phyloP scores from a whole-genome alignment of 2,888 invertebrate species.

The Neelides folsomi region DNA sequence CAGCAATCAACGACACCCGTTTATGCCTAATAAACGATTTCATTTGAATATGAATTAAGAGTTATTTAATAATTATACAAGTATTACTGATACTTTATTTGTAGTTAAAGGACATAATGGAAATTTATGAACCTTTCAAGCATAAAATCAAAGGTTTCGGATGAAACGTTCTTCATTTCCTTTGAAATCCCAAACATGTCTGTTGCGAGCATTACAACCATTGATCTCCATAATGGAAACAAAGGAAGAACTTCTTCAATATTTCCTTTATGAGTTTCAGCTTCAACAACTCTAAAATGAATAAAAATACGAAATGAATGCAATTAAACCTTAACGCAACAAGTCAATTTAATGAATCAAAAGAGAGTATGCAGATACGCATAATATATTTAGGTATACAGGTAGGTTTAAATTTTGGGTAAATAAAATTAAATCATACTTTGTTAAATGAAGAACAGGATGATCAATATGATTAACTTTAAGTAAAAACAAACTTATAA shows the following conservation, averaged over 20 bases:
- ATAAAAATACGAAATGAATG: too few relatives aligned
- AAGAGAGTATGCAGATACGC: too few relatives aligned
- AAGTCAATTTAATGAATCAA: too few relatives aligned
- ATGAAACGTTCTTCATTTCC: constrained; percentile 4
- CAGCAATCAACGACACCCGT: constrained; percentile 8
- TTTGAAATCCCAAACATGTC: constrained; percentile 11
- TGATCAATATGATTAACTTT: constrained; percentile 12
- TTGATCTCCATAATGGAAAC: constrained; percentile 9
- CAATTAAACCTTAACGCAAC: too few relatives aligned
- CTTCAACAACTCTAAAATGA: constrained; percentile 7
- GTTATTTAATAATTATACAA: too few relatives aligned
- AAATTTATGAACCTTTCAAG: too few relatives aligned
- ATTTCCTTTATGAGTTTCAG: constrained; percentile 5
- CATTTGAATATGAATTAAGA: too few relatives aligned
- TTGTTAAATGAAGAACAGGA: constrained; percentile 10
- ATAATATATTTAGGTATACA: too few relatives aligned
- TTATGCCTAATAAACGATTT: constrained; percentile 7
- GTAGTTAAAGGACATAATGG: too few relatives aligned
- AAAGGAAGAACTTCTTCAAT: constrained; percentile 2
- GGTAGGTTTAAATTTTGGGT: too few relatives aligned
- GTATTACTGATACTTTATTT: too few relatives aligned
- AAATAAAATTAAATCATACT: constrained; percentile 4
- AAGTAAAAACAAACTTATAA: constrained; percentile 9
- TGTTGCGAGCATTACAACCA: constrained; percentile 10
- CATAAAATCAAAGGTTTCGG: not conserved